Conservation (phyloP, 1,140 invertebrate genomes). For the Cryptotermes secundus region DNA sequence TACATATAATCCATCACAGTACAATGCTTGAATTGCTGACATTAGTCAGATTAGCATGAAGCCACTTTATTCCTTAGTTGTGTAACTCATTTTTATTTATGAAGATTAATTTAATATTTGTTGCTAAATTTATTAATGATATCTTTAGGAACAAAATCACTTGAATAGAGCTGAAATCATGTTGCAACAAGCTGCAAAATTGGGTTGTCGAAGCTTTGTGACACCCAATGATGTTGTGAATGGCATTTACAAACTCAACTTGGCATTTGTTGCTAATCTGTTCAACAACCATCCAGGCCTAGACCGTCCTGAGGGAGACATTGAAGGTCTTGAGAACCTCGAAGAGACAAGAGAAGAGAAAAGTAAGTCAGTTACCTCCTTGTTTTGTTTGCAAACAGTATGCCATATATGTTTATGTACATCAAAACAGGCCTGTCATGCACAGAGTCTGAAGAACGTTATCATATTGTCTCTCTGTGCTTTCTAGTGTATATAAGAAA, state of each 20-base stretch:
- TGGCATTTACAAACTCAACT: constrained; percentile 96
- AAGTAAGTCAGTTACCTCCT: constrained; percentile 58
- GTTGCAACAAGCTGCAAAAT: constrained; percentile 94
- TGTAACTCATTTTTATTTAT: no score
- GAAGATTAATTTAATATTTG: no score
- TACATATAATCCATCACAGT: no score
- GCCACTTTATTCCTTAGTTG: no score
- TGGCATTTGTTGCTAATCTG: constrained; percentile 98
- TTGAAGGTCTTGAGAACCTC: constrained; percentile 75
- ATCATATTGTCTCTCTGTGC: no score
- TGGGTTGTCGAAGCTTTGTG: constrained; percentile 93
- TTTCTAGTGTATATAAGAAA: no score
- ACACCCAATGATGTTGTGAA: constrained; percentile 92
- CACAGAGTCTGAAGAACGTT: no score
- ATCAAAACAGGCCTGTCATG: no score
- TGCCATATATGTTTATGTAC: not conserved
- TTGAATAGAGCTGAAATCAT: constrained; percentile 88
- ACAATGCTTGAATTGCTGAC: no score
- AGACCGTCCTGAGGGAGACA: constrained; percentile 70
- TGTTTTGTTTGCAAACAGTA: constrained; percentile 21
- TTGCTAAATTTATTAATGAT: constrained; percentile 21
- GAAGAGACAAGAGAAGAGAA: constrained; percentile 95
- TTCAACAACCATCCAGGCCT: constrained; percentile 97
- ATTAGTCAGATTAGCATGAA: no score
- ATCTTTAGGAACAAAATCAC: constrained; percentile 70